Base-by-base conservation (phyloP, 1,140 invertebrate species). In the Philotrypesis tridentata region DNA sequence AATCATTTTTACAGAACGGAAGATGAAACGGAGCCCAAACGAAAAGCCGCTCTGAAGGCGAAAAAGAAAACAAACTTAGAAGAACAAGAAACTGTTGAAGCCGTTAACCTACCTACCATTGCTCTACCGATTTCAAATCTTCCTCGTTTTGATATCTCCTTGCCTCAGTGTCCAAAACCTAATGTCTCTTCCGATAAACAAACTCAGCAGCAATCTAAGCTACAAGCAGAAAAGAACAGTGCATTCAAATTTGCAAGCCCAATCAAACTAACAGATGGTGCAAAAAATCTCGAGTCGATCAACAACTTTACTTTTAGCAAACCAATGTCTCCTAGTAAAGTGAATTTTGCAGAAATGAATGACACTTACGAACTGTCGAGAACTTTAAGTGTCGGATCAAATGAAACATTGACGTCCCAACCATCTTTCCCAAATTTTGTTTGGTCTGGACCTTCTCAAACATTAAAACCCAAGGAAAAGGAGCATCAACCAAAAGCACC, bases 121-220 rank as follows among this genome's bases (percentile, higher is more conserved):
- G 88, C 92, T 61, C 90, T 96, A 78, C 93, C 94, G n/a, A 93
- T 94, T 60, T 93, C 93, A 72, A 93, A 92, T n/a, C 85, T 94
- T 70, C 94, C 94, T 0, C 94, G 91, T 81, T 94, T 95, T 82
- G 93, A 94, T 83, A 92, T 94, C 43, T 85, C 89, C 21, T 67
- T 92, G 74, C 88, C 92, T 33, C 86, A 89, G 25, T 85, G 84
- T n/a, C 85, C 82, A 75, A 87, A 85, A 75, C 55, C 80, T 1
- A 6, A 80, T 1, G 76, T 6, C 17, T 84, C 70, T 21, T 55
- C 68, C 17, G 27, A 72, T 0, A 73, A 23, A 27, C 43, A 8
- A 17, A 43, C 21, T 23, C 37, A 60, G 31, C 21, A 72, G 2
- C 75, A 78, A 25, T 27, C 31, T 7, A 17, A 33, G 5, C 33